Percentiles rank a stretch among this genome's conserved stretches.
These are phyloP conservation scores for Oligia fasciuncula DNA, from an alignment of 2,888 invertebrate genomes.

Conservation along the genomic window DNA sequence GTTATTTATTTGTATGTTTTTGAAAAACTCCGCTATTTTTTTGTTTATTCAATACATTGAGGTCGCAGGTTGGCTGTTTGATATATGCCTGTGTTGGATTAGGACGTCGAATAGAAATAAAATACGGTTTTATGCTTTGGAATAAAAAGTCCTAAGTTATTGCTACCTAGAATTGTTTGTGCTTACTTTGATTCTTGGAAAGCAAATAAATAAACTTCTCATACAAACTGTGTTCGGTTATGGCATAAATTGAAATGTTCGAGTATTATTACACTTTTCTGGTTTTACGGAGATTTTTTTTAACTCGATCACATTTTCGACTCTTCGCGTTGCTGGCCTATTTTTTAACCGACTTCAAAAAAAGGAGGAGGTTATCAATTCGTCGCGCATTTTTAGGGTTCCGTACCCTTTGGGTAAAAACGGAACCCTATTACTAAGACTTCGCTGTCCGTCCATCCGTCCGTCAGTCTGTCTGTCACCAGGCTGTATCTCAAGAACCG, in stretches of 20 bases:
- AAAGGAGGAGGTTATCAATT: no score
- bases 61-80: neutral
- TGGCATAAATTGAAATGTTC: neutral
- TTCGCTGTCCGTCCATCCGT: no score
- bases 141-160: slow-evolving; percentile 28
- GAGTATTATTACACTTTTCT: neutral
- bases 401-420: no score
- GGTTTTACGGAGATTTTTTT: neutral
- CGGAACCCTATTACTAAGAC: no score
- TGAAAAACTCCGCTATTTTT: slow-evolving; percentile 3
- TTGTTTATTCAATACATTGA: slow-evolving; percentile 3
- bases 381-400: no score
- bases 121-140: neutral
- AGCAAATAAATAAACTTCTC: slow-evolving; percentile 6
- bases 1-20: slow-evolving; percentile 23
- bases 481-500: no score
- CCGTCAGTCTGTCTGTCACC: no score
- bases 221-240: neutral
- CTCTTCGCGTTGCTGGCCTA: neutral
- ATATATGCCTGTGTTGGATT: neutral
- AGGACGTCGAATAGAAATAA: slow-evolving; percentile 7
- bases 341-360: neutral
- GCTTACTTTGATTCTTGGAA: slow-evolving; percentile 19
- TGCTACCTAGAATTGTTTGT: neutral
- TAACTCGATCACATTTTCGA: neutral